These are phyloP conservation scores for Chorisops tibialis DNA, from an alignment of 2,888 invertebrate species.

Conservation along the genomic window DNA sequence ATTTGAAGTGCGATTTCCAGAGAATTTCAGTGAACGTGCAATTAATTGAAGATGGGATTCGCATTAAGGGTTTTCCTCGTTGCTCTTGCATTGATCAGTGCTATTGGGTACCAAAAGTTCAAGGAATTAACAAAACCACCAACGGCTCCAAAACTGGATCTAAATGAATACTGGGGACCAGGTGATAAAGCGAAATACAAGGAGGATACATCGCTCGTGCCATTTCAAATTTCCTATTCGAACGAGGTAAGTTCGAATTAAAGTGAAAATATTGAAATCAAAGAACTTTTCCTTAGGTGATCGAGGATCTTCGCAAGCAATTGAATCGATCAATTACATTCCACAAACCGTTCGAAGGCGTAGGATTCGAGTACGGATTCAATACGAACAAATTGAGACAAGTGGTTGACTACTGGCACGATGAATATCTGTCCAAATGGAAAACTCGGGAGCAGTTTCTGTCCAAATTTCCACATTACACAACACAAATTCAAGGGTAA, in stretches of 20 bases:
- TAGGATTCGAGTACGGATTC: conserved; percentile 78
- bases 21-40: no score
- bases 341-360: conserved; percentile 61
- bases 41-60: conserved; percentile 23
- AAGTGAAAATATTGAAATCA: no score
- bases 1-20: no score
- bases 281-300: conserved; percentile 51
- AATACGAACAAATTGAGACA: conserved; percentile 64
- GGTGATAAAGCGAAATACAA: conserved; percentile 41
- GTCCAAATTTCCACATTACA: conserved; percentile 73
- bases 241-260: conserved; percentile 26
- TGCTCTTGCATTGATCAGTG: conserved; percentile 38
- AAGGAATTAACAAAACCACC: conserved; percentile 40
- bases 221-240: conserved; percentile 27
- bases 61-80: conserved; percentile 35
- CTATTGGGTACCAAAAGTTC: conserved; percentile 44
- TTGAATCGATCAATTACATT: conserved; percentile 57
- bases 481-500: conserved; percentile 68
- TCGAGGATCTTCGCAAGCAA: conserved; percentile 60
- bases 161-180: conserved; percentile 49
- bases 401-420: conserved; percentile 75
- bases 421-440: conserved; percentile 67
- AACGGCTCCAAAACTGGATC: conserved; percentile 44
- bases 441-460: conserved; percentile 62
- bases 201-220: conserved; percentile 38